Evolutionary conservation across 64 coral and sea anemone genomes (phyloP), one percentile per base, ranked within the genome.

Genomic region (Actinia equina): DNA sequence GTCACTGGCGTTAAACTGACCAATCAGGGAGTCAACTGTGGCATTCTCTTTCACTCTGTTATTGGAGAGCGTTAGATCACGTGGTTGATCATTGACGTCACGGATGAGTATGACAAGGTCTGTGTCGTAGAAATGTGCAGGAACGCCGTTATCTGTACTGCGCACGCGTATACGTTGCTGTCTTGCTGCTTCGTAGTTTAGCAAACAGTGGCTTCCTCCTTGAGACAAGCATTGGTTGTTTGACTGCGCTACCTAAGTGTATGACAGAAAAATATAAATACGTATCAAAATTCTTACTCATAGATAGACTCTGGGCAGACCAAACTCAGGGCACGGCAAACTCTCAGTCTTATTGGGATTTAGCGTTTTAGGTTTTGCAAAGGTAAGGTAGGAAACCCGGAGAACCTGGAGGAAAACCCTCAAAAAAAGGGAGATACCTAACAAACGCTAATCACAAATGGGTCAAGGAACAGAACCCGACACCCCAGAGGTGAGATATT

Each of bases 41-140:
- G 93, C 93, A 45, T 95, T 86, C 23, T 95, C 93, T 54, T 44
- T 62, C 18, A 95, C 87, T 82, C 53, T 82, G 23, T 86, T 95
- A 88, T 77, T 92, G 71, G 93, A 92, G 16, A 95, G 43, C 59
- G 86, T 86, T 27, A 95, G 82, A 58, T 89, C 84, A 58, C 93
- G 93, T 45, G 93, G 93, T 53, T 84, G 87, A 59, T 95, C 93
- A 51, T 95, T 95, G 26, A 95, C 45, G 52, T 95, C 86, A 37
- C 86, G 62, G 25, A 95, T 44, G 44, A 37, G 10, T 53, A 95
- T 91, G 3, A 77, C 82, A 63, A 95, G 59, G 65, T 91, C 69
- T 63, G 70, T 86, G 45, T 81, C 59, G 51, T 86, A 85, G 3
- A 59, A 71, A 70, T 86, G 45, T 4, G 82, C 86, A 16, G 89